Conservation (phyloP, 2,888 invertebrate genomes). For the Nezara viridula region DNA sequence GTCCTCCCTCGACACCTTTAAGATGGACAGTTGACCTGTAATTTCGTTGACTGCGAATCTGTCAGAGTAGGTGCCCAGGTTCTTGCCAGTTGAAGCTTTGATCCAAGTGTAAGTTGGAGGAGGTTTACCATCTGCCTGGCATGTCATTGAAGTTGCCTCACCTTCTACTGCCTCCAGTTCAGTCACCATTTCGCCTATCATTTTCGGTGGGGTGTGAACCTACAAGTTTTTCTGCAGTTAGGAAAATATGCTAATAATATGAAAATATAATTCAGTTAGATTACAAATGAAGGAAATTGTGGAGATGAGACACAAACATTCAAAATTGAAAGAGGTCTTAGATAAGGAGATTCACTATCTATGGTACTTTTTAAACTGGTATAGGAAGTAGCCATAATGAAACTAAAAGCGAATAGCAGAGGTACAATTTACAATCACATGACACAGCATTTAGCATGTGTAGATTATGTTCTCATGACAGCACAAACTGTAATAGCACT, state of each 20-base stretch:
- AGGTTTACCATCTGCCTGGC: slow-evolving; percentile 87
- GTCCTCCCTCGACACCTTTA: slow-evolving; percentile 77
- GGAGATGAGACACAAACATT: too few species aligned
- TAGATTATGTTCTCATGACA: too few species aligned
- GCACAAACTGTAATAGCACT: too few species aligned
- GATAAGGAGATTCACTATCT: too few species aligned
- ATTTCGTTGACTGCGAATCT: slow-evolving; percentile 71
- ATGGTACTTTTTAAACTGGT: too few species aligned
- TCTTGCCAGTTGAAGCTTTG: slow-evolving; percentile 79
- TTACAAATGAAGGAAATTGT: not conserved
- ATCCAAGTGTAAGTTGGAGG: slow-evolving; percentile 88
- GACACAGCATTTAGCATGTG: too few species aligned
- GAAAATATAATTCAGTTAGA: not conserved
- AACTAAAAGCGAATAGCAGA: too few species aligned
- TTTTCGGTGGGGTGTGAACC: slow-evolving; percentile 83
- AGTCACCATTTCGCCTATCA: slow-evolving; percentile 74
- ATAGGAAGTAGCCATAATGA: too few species aligned
- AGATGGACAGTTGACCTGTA: slow-evolving; percentile 74
- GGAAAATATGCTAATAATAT: not conserved
- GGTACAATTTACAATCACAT: too few species aligned
- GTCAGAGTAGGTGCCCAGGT: slow-evolving; percentile 73
- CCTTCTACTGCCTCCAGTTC: slow-evolving; percentile 83
- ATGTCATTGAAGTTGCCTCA: slow-evolving; percentile 81
- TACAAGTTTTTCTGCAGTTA: slow-evolving; percentile 67
- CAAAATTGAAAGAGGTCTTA: too few species aligned